A percentile compares a stretch with the other conserved stretches of the same genome.
phyloP scores from a whole-genome alignment of 2,888 invertebrate species.

The Euplagia quadripunctaria region DNA sequence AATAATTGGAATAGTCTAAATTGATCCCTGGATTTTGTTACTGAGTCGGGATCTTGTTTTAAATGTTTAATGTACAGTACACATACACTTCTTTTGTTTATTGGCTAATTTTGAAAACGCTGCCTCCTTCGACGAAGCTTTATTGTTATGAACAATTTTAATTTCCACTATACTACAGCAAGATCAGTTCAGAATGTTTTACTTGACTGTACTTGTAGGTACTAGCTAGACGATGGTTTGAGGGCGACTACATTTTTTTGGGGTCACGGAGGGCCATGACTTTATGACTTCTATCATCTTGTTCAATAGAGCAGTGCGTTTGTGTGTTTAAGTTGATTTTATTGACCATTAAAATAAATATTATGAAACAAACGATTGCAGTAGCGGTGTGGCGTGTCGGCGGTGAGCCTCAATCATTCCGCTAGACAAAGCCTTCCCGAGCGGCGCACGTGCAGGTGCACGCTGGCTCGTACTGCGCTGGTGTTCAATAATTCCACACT shows the following conservation, averaged over 20 bases:
- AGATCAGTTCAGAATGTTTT: too few relatives aligned
- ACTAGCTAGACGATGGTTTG: not conserved
- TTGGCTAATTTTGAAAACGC: too few relatives aligned
- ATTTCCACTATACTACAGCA: too few relatives aligned
- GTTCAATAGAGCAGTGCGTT: not conserved
- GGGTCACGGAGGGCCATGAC: not conserved
- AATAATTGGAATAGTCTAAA: too few relatives aligned
- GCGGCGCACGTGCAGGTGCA: constrained; percentile 37
- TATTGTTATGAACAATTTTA: too few relatives aligned
- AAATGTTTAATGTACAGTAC: too few relatives aligned
- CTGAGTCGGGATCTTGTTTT: too few relatives aligned
- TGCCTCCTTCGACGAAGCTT: too few relatives aligned
- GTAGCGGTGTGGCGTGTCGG: not conserved
- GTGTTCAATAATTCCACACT: constrained; percentile 43
- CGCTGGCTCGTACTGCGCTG: not conserved
- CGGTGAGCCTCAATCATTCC: not conserved
- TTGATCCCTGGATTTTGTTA: too few relatives aligned
- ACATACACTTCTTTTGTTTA: too few relatives aligned
- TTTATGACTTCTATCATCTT: not conserved
- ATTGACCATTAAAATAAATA: not conserved
- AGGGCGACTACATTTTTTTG: not conserved
- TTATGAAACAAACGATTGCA: not conserved
- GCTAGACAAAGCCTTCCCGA: constrained; percentile 27
- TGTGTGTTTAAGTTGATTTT: not conserved
- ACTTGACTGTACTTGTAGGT: not conserved